Base-by-base conservation (phyloP, 2,113 vertebrate species). In the Menidia beryllina region DNA sequence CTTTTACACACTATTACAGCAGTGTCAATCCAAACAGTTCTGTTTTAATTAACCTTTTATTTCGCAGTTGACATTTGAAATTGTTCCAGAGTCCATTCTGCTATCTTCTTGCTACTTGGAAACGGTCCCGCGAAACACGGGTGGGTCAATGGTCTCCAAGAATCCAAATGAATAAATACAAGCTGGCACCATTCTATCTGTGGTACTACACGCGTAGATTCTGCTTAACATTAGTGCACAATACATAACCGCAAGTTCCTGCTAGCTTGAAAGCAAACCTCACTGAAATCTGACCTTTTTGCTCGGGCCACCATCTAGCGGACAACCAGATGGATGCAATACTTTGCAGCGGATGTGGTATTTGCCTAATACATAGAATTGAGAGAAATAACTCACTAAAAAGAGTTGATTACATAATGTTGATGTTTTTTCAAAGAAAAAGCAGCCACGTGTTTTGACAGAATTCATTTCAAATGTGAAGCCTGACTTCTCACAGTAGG, bases 301-400 rank as follows among this genome's bases (percentile, higher is more conserved):
- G 64, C 30, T 63, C 48, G 60, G 30, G 26, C 61, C 68, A 11
- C 71, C 83, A 63, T 69, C 83, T 82, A 75, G 78, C 73, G 81
- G 70, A 0, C 30, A 23, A 7, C 4, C 0, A 3, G 50, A 54
- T 12, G 11, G 78, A 58, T 2, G 25, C 69, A 62, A 14, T 5
- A 67, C 27, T 66, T 15, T 73, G 64, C 0, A 51, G 24, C 50
- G 26, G 7, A 58, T 48, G n/a, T 51, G 8, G 43, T 1, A 41
- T 26, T 17, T 56, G 34, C 68, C 48, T 36, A 25, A 65, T 2
- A 60, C 19, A 26, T 23, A 5, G 38, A 59, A 72, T 30, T 17
- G 14, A 10, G 30, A 54, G 74, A 65, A 13, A 36, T 20, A 36
- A 13, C 10, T 27, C 3, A 68, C 0, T 30, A 63, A 63, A n/a